Evolutionary conservation across 2,888 invertebrate genomes (phyloP), one percentile per base, ranked within the genome.

Genomic region (Ophion obscuratus): DNA sequence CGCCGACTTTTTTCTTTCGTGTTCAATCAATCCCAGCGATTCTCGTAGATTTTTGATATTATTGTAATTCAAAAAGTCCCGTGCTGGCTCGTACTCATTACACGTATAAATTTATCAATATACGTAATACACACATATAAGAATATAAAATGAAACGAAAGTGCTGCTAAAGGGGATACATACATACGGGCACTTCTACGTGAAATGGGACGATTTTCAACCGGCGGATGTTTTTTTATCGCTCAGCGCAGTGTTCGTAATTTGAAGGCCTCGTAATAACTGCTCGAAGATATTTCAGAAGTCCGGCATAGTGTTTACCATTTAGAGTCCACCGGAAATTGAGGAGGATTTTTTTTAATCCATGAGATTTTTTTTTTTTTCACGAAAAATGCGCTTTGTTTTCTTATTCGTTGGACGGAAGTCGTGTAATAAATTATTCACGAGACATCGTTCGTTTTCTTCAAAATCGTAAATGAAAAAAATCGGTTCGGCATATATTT

Each of bases 51-150:
- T 4, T 40, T 27, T 67, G 14, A 59, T 44, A 44, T 57, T 47
- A 57, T 64, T 36, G 20, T 66, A 2, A 74, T 44, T 71, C 2
- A 59, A 66, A 66, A 67, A 17, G 53, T 17, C 3, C 67, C 61
- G 67, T 79, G 79, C 64, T 76, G 79, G 85, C 85, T 79, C 82
- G 79, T 82, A 82, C 82, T 85, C 85, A 82, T 82, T 82, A 85
- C 82, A 85, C 76, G 85, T 85, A 82, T 80, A 80, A 82, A 85
- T 85, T 83, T 82, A 79, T 78, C 81, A 81, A 85, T 78, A 75
- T 85, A 85, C 81, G 85, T 81, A 81, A 79, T 77, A 83, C 79
- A 83, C 70, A 83, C 70, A 83, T 75, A 73, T 36, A 61, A 36
- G 20, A 40, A 24, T 20, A 74, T 36, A 74, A 79, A 82, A 82